Evolutionary conservation across 1,140 invertebrate genomes (phyloP), one percentile per base, ranked within the genome.

Genomic region (Solenopsis fugax): DNA sequence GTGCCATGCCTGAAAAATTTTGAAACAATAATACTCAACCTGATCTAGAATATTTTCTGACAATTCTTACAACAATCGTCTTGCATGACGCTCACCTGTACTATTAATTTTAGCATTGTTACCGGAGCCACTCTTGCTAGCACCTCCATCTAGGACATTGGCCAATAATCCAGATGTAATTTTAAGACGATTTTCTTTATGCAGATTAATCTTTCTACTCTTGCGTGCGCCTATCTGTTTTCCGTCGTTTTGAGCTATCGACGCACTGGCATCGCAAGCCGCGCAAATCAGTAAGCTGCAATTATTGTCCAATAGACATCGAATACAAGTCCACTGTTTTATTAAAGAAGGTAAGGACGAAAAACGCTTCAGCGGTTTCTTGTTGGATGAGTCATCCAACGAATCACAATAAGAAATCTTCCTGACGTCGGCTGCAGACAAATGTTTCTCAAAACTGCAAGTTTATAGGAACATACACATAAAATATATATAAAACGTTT

Each of bases 261-360:
- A 93, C 9, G 93, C 94, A 91, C 92, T 94, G 18, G 94, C 94
- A 54, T 93, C 94, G 52, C 95, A 95, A 21, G 94, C 95, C 71
- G 94, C 92, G 88, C 95, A 95, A 88, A 93, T 89, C 52, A 93
- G 88, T 52, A 94, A 93, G 69, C 93, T 94, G 88, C 93, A 94
- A 76, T 88, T 94, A 78, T 95, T 95, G 37, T 93, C 89, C 60
- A 94, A 90, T 12, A 95, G 85, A 88, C 95, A 95, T 75, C 95
- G 94, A 85, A 95, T 94, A 56, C 95, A 95, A 69, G 93, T 95
- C 95, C 95, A 95, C 85, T 93, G 93, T n/a, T 91, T 93, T 29
- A 94, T 91, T 71, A 95, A 88, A 6, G 92, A 92, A 24, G 95
- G 95, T 85, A 95, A 67, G 9, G 95, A 95, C 24, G 93, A 88